These are phyloP conservation scores for Idaea dimidiata DNA, from an alignment of 2,888 invertebrate genomes.

Conservation along the genomic window DNA sequence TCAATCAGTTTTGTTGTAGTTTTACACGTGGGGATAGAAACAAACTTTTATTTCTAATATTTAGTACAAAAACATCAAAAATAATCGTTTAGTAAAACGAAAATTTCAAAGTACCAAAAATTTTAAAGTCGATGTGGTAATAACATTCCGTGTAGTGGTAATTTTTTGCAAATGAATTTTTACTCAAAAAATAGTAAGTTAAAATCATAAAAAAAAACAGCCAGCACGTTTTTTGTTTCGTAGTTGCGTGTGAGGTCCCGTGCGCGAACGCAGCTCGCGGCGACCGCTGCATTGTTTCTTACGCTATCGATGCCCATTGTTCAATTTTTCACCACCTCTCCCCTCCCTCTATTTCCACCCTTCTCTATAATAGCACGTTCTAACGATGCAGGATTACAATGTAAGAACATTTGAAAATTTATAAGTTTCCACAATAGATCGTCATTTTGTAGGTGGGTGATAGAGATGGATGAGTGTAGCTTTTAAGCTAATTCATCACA, in stretches of 20 bases:
- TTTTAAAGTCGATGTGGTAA: too few relatives aligned
- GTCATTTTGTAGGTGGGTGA: background rate
- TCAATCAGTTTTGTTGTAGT: too few relatives aligned
- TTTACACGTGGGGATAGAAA: too few relatives aligned
- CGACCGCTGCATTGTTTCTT: slow-evolving; percentile 44
- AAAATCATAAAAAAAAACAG: too few relatives aligned
- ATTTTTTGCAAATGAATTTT: too few relatives aligned
- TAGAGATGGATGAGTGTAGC: background rate
- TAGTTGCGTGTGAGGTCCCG: slow-evolving; percentile 12
- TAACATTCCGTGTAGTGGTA: too few relatives aligned
- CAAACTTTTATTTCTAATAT: too few relatives aligned
- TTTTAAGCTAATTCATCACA: background rate
- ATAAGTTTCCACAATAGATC: background rate
- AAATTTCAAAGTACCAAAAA: too few relatives aligned
- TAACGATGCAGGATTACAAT: background rate
- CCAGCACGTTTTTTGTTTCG: slow-evolving; percentile 7
- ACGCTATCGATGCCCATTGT: slow-evolving; percentile 43
- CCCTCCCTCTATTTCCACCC: background rate
- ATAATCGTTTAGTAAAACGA: too few relatives aligned
- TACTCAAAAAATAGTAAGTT: too few relatives aligned
- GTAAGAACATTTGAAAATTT: background rate
- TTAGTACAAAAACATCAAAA: too few relatives aligned
- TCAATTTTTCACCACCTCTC: slow-evolving; percentile 50
- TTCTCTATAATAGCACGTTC: slow-evolving; percentile 3
- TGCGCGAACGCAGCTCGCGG: slow-evolving; percentile 34